Base-by-base conservation (phyloP, 37 sponge, comb jelly and placozoan species). In the Aphrocallistes beatrix region DNA sequence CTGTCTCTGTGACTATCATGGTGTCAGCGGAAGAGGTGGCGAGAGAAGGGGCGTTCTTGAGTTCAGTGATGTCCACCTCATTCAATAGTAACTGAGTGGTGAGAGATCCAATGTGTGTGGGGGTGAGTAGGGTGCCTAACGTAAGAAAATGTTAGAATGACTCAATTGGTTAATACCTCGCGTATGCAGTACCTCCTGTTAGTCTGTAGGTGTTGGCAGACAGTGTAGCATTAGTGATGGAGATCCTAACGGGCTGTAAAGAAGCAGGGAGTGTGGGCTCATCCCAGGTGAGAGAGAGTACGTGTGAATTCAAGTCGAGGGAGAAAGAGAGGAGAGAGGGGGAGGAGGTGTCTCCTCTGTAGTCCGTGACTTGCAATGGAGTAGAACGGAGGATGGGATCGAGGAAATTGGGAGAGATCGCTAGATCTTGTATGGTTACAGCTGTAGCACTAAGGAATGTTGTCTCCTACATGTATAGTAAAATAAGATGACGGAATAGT, bases 281-380 rank as follows among this genome's bases (percentile, higher is more conserved):
- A 82, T 91, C 92, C 84, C 91, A 95, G 60, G 85, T 83, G 9
- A 95, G 88, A 6, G 89, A 88, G 1, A 95, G 86, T 16, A 87
- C 84, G 36, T 84, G 92, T 19, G 75, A 23, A 39, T 89, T 42
- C 38, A 92, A 36, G 83, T 95, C 87, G 1, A 93, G 84, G 37
- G 89, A 90, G 83, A 95, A 95, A 19, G 87, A 81, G 13, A 87
- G 36, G 38, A 95, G 86, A 0, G 42, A 32, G 0, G 96, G 96
- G 0, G 84, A 84, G 16, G 89, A 90, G 1, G 42, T 40, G 82
- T 95, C 96, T 17, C 38, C 36, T 0, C 82, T 45, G 51, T 89
- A 95, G 13, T 83, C 81, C 0, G 85, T 86, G 32, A 93, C 93
- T n/a, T 25, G 82, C 19, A 92, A 45, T 28, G 90, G 36, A n/a